phyloP scores from a whole-genome alignment of 2,113 vertebrate genomes.

The Neoarius graeffei region DNA sequence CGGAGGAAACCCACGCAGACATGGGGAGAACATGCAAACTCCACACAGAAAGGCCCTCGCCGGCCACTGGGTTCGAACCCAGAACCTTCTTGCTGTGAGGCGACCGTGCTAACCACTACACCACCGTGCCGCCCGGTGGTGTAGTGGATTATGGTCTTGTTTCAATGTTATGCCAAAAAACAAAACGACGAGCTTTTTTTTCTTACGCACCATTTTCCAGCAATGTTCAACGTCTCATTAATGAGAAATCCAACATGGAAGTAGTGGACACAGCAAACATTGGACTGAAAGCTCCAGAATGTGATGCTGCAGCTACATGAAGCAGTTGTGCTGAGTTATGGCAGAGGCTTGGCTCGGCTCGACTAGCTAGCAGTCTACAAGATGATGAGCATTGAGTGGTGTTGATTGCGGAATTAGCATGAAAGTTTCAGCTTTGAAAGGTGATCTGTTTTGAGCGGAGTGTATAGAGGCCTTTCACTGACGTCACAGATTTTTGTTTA shows the following conservation, averaged over 20 bases:
- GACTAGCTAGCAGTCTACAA: background rate
- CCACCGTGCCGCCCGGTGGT: too few relatives aligned
- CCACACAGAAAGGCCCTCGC: too few relatives aligned
- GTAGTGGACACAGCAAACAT: background rate
- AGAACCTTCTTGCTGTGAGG: too few relatives aligned
- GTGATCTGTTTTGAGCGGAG: background rate
- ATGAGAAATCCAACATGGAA: background rate
- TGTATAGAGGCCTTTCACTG: too few relatives aligned
- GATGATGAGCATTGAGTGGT: background rate
- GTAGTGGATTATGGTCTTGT: background rate
- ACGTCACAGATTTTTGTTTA: too few relatives aligned
- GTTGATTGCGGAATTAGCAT: background rate
- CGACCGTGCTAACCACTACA: too few relatives aligned
- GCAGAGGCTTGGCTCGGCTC: background rate
- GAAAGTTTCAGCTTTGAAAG: background rate
- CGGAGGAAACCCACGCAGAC: too few relatives aligned
- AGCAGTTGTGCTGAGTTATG: background rate
- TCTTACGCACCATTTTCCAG: background rate
- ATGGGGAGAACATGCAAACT: too few relatives aligned
- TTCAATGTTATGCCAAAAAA: background rate
- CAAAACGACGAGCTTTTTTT: background rate
- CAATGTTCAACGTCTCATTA: background rate
- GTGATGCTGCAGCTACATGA: background rate
- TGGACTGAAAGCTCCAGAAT: background rate
- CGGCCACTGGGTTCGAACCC: too few relatives aligned